Evolutionary conservation across 2,888 invertebrate species (phyloP), one percentile per base, ranked within the genome.

Genomic region (Poecilus cupreus): DNA sequence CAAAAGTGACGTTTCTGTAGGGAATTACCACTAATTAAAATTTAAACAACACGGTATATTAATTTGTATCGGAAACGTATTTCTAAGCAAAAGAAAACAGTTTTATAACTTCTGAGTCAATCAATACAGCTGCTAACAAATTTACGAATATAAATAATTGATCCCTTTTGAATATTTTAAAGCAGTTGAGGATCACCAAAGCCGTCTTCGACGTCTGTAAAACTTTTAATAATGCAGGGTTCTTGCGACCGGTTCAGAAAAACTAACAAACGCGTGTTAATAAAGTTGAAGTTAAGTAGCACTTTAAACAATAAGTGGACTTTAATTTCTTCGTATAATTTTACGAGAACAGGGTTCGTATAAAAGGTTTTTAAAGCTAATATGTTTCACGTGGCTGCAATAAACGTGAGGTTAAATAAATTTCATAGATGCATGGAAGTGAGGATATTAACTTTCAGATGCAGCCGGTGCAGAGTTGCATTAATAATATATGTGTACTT

Each of bases 351-450:
- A n/a, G 64, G 18, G 37, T 13, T n/a, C 8, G 16, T 18, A 37
- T 68, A 68, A 68, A 68, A 68, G 64, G 64, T 68, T 37, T 46
- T 64, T 18, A 74, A 49, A 51, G 24, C 72, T 51, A 49, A 74
- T 74, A 74, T 70, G 70, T 70, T 64, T 49, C 49, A 74, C 16
- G 74, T 26, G 51, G 74, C 49, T 20, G 74, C 74, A 74, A 74
- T 51, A 49, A 49, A 74, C 46, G 49, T 49, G 26, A 39, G 74
- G 74, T 74, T 46, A 26, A 74, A 74, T 74, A 51, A 49, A 68
- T 68, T 68, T 68, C 64, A 68, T 68, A 68, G 64, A 68, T 68
- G 64, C 64, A 68, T 68, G 64, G 37, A 68, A 68, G 64, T 68
- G 64, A 18, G 64, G 64, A 32, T 68, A 68, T 68, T 68, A 68